Conservation (phyloP, 2,888 invertebrate species). For the Leucophora obtusa region DNA sequence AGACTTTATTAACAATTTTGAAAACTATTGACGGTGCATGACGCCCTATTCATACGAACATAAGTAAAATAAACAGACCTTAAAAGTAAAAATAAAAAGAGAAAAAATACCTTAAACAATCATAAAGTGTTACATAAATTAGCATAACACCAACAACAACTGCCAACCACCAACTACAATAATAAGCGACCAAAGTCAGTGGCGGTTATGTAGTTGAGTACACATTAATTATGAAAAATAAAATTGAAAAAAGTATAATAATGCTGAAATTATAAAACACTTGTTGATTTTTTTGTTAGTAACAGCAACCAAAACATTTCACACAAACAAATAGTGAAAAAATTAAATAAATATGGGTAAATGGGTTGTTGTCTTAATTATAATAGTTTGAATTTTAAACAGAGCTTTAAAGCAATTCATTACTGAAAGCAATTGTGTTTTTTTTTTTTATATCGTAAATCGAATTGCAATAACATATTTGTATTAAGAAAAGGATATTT, state of each 20-base stretch:
- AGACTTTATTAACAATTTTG: conserved; percentile 21
- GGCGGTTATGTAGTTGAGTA: conserved; percentile 55
- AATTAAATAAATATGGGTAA: conserved; percentile 51
- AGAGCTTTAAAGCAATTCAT: too few species aligned
- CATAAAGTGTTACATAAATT: conserved; percentile 65
- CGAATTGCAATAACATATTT: too few species aligned
- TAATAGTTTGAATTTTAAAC: conserved; percentile 17
- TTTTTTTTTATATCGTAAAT: too few species aligned
- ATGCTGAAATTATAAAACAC: conserved; percentile 56
- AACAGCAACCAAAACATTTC: conserved; percentile 38
- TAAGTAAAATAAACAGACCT: conserved; percentile 29
- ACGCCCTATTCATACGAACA: conserved; percentile 57
- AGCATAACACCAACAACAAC: conserved; percentile 57
- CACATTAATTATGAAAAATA: conserved; percentile 52
- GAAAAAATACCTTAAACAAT: conserved; percentile 50
- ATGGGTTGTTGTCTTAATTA: conserved; percentile 49
- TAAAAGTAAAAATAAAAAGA: conserved; percentile 8
- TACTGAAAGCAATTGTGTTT: too few species aligned
- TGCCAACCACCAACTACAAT: conserved; percentile 28
- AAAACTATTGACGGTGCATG: conserved; percentile 56
- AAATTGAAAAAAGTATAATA: conserved; percentile 7
- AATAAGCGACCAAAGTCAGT: conserved; percentile 50
- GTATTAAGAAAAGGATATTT: too few species aligned
- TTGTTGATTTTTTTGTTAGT: conserved; percentile 40
- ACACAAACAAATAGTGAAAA: conserved; percentile 27